These are phyloP conservation scores for Fregetta grallaria DNA, from an alignment of 2,113 vertebrate species.

Conservation along the genomic window DNA sequence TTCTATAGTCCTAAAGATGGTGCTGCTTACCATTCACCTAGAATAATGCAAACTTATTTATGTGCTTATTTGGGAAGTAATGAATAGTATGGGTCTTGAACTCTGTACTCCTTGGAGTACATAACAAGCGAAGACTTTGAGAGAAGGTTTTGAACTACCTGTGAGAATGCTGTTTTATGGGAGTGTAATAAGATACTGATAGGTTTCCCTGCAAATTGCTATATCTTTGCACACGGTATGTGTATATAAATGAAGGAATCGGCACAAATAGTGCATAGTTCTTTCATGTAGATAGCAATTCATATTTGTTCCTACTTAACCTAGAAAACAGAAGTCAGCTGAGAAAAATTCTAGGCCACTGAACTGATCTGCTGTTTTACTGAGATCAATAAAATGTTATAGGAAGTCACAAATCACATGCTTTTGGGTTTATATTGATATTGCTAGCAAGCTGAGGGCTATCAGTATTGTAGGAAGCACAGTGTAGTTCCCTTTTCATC, in stretches of 20 bases:
- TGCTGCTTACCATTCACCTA: not conserved
- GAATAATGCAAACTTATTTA: not conserved
- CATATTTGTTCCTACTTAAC: not conserved
- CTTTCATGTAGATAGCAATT: not conserved
- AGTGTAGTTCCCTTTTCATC: not conserved
- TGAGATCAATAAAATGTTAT: not conserved
- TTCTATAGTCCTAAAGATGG: not conserved
- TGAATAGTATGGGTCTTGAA: not conserved
- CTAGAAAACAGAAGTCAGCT: not conserved
- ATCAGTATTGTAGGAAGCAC: not conserved
- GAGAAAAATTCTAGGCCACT: not conserved
- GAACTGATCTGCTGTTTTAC: not conserved
- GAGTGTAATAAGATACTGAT: not conserved
- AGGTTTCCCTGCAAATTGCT: not conserved
- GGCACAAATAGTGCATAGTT: rapidly evolving
- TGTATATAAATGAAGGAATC: not conserved
- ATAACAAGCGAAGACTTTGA: not conserved
- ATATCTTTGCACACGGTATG: not conserved
- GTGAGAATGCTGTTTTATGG: rapidly evolving
- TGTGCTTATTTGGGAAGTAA: not conserved
- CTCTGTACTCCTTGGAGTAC: not conserved
- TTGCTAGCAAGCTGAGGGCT: not conserved
- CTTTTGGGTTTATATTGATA: not conserved
- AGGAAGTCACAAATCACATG: not conserved
- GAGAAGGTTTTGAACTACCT: not conserved